Percentiles rank a stretch among this genome's conserved stretches.
Conservation (phyloP, 2,113 vertebrate species). For the Platysternon megacephalum region DNA sequence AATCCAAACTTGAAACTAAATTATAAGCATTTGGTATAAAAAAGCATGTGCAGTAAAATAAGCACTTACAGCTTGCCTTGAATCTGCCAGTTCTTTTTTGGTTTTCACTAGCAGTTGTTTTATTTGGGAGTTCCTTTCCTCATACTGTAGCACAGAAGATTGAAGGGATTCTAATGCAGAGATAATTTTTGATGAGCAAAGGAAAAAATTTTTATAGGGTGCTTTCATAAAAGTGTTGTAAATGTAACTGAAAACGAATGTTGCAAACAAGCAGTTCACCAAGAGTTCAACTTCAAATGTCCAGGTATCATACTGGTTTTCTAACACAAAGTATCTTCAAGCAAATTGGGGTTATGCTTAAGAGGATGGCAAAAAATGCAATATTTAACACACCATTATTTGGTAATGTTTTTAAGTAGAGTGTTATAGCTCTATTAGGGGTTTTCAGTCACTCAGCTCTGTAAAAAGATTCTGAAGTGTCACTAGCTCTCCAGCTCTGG, state of each 20-base stretch:
- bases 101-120: slow-evolving; percentile 95
- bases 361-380: not conserved
- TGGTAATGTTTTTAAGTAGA: not conserved
- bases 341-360: not conserved
- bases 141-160: slow-evolving; percentile 84
- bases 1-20: not conserved
- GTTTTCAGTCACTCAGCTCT: not conserved
- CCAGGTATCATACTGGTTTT: not conserved
- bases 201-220: not conserved
- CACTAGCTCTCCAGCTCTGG: not conserved
- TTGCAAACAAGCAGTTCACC: not conserved
- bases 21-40: not conserved
- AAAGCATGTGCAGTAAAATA: not conserved
- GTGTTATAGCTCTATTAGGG: not conserved
- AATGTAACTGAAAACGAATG: not conserved
- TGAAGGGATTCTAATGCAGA: slow-evolving; percentile 85
- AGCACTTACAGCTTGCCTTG: slow-evolving; percentile 89
- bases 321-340: not conserved
- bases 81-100: slow-evolving; percentile 94
- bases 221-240: not conserved
- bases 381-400: not conserved
- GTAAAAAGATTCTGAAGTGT: not conserved
- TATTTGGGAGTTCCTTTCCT: slow-evolving; percentile 91
- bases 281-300: not conserved
- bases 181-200: slow-evolving; percentile 28